Base-by-base conservation (phyloP, 2,113 vertebrate genomes). In the Hippocampus abdominalis region DNA sequence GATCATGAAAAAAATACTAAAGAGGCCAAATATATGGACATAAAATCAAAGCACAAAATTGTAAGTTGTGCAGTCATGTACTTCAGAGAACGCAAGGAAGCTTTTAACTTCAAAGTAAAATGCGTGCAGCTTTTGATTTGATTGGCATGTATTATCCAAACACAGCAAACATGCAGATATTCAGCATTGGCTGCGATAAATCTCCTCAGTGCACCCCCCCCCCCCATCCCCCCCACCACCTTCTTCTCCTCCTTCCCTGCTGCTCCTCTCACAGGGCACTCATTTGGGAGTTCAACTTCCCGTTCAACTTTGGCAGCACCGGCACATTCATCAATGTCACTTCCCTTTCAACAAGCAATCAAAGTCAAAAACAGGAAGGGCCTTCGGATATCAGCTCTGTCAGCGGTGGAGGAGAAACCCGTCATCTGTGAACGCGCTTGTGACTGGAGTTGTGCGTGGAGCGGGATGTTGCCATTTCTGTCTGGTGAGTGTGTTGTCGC, bases 261-360 rank as follows among this genome's bases (percentile, higher is more conserved):
- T 16, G 54, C 59, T 64, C 23, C n/a, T 27, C 23, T 64, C 39
- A 8, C 42, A 27, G 40, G 9, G 40, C 42, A 40, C 40, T 64
- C 42, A 64, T 64, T 46, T 44, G 40, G 63, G 23, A 25, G 63
- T 46, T 64, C 63, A 64, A 64, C 62, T 64, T 64, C 42, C 23
- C 62, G n/a, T 44, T 64, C 62, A 64, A 64, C 63, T 16, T 64
- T 64, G 12, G 40, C 42, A 64, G 27, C 40, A 27, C 42, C n/a
- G 63, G 42, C 21, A 64, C 42, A 64, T 64, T 64, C 63, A 64
- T 64, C 63, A 64, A 64, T 46, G 63, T 64, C 63, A 64, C 42
- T 64, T 46, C 40, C 25, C 63, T 46, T 44, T 46, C 40, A 64
- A 48, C 63, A 64, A 27, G 63, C 40, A 64, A 64, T 64, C 63